Evolutionary conservation across 2,113 vertebrate genomes (phyloP), one percentile per base, ranked within the genome.

Genomic region (Lycaon pictus): DNA sequence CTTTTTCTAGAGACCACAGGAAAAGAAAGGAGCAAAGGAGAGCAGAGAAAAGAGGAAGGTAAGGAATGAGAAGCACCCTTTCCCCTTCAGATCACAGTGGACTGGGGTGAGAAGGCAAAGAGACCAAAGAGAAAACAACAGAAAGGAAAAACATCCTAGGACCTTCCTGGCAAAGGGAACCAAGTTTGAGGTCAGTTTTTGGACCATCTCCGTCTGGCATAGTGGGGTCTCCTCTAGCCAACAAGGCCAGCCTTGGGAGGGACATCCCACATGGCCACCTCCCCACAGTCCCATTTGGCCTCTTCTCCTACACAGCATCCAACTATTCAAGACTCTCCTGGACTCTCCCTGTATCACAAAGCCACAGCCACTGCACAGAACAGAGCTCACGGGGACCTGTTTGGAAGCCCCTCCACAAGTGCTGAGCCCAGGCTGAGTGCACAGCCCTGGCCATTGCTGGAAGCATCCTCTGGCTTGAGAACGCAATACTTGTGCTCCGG

Each of bases 261-360:
- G 67, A 15, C 43, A 65, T 16, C 10, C 17, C 7, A 7, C 11
- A 1, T 3, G 4, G 27, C 53, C 65, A 63, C 29, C 43, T 25
- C 37, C 12, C 55, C 2, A 0, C 15, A 65, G 56, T 15, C 25
- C 48, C 27, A 7, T 16, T 19, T 3, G 29, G 10, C 67, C 77
- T 56, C 19, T 56, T 79, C 58, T n/a, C 20, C 43, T 48, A 7
- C 0, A 85, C 11, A 25, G 37, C 1, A 4, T 10, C n/a, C 11
- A 0, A 1, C 48, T 43, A 6, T 4, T 35, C 58, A 15, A 27
- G 20, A 9, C 7, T 55, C 23, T 35, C 29, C 27, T 11, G 63
- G 35, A 17, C 29, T 72, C 23, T 1, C 7, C 79, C 13, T 48
- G 74, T 12, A 32, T 5, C 0, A 0, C 32, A 6, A 7, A 79